phyloP scores from a whole-genome alignment of 2,113 vertebrate genomes.

The Ophthalmolycus amberensis region DNA sequence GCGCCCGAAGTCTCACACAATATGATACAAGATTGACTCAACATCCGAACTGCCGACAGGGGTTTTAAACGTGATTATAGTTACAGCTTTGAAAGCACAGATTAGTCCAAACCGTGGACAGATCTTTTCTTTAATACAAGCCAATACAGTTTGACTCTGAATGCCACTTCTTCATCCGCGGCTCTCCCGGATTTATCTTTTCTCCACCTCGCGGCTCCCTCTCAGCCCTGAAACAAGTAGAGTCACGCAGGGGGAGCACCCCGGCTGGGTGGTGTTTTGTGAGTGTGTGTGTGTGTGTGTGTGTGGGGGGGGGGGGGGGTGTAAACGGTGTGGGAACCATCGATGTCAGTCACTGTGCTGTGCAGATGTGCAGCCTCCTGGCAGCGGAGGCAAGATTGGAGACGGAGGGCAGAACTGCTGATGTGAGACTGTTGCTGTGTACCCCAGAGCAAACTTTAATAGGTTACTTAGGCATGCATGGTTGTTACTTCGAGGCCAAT shows the following conservation, averaged over 20 bases:
- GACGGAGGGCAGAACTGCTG: conserved; percentile 45
- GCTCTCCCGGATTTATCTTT: conserved; percentile 38
- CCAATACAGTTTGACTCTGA: conserved; percentile 34
- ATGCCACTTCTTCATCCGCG: conserved; percentile 10
- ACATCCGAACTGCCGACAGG: conserved; percentile 33
- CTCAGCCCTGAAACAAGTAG: conserved; percentile 62
- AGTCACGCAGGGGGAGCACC: conserved; percentile 59
- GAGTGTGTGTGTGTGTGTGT: neutral
- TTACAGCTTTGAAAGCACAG: conserved; percentile 21
- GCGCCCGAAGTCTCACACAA: conserved; percentile 57
- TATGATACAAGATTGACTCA: conserved; percentile 53
- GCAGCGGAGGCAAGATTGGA: conserved; percentile 37
- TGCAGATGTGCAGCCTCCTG: conserved; percentile 71
- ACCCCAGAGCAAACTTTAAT: conserved; percentile 67
- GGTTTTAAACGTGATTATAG: conserved; percentile 34
- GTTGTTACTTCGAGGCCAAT: conserved; percentile 42
- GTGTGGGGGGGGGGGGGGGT: neutral
- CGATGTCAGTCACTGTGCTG: conserved; percentile 58
- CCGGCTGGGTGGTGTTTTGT: conserved; percentile 48
- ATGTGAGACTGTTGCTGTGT: conserved; percentile 48
- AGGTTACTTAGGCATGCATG: conserved; percentile 54
- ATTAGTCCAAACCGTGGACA: conserved; percentile 24
- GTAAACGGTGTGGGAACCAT: conserved; percentile 32
- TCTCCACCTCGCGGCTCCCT: conserved; percentile 47
- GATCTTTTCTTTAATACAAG: conserved; percentile 3